Percentiles rank a stretch among this genome's conserved stretches.
Conservation (phyloP, 2,113 vertebrate species). For the Smithornis capensis region DNA sequence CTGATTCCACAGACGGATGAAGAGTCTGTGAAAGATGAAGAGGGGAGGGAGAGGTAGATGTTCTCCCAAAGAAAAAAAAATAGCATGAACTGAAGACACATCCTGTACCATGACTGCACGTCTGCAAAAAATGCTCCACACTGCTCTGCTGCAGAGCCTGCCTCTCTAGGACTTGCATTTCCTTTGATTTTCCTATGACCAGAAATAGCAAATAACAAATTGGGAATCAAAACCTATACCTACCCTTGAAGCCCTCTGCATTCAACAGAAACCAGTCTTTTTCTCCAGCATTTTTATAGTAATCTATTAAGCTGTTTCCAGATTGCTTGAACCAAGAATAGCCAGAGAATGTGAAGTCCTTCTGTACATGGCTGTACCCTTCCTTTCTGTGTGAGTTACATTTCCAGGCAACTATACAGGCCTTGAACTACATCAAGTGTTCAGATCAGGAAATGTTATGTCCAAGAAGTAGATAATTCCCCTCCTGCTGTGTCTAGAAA, state of each 20-base stretch:
- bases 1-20: not conserved
- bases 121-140: not conserved
- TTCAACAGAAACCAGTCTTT: not conserved
- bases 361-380: not conserved
- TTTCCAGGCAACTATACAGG: not conserved
- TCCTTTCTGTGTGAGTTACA: not conserved
- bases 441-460: not conserved
- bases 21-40: no score
- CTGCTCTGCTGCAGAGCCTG: not conserved
- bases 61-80: not conserved
- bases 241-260: not conserved
- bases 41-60: not conserved
- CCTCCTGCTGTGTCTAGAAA: not conserved
- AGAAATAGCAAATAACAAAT: not conserved
- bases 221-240: not conserved
- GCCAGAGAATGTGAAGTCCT: conserved; percentile 12
- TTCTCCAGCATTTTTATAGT: not conserved
- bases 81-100: not conserved
- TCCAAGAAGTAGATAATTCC: not conserved
- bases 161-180: not conserved
- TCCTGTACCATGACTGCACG: not conserved
- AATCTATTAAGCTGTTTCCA: conserved; percentile 14
- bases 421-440: not conserved
- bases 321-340: not conserved
- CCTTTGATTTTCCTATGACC: not conserved